Conservation (phyloP, 30 jellyfish, hydroid and myxozoan genomes). For the Rhopilema esculentum region DNA sequence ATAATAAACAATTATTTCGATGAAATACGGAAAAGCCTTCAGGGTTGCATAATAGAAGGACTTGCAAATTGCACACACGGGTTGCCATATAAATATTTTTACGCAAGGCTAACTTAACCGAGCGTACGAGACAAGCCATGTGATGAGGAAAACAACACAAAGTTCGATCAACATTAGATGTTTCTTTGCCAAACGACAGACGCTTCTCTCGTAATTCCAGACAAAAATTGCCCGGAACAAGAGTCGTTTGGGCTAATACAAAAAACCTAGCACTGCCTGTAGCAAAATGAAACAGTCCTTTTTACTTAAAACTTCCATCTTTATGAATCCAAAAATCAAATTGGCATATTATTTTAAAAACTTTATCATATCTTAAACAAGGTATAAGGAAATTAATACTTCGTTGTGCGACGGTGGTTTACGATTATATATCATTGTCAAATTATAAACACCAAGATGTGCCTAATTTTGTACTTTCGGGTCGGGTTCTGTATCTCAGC, state of each 20-base stretch:
- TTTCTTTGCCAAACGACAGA: background rate
- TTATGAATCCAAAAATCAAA: background rate
- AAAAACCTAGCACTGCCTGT: background rate
- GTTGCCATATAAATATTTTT: background rate
- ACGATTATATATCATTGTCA: too few relatives aligned
- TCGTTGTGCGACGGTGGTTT: too few relatives aligned
- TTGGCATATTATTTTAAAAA: background rate
- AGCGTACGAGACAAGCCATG: too few relatives aligned
- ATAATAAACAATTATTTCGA: too few relatives aligned
- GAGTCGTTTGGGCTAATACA: background rate
- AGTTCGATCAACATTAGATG: background rate
- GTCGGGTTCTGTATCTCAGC: background rate
- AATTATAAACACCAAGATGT: too few relatives aligned
- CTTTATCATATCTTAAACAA: too few relatives aligned
- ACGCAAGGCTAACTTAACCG: background rate
- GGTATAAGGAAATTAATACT: too few relatives aligned
- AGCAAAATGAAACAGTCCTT: background rate
- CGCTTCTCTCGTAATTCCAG: too few relatives aligned
- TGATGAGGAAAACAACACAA: background rate
- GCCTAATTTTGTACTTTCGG: background rate
- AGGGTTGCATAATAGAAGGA: too few relatives aligned
- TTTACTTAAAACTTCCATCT: background rate
- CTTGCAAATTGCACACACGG: too few relatives aligned
- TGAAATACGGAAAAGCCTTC: too few relatives aligned
- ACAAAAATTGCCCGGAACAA: background rate